Evolutionary conservation across 2,113 vertebrate species (phyloP).

Genomic region (Cynopterus brachyotis): DNA sequence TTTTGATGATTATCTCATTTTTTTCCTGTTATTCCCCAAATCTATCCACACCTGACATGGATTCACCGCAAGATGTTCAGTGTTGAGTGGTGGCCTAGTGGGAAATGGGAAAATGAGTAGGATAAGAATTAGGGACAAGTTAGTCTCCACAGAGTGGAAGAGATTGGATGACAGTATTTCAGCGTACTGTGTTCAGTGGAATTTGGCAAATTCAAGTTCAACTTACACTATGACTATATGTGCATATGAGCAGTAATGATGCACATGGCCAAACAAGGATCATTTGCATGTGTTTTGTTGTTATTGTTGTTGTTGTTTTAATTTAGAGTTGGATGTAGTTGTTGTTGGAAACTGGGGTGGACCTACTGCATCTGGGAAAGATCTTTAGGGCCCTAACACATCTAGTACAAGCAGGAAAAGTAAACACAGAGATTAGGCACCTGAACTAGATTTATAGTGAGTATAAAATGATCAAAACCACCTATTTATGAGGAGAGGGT

Average conservation of each 20-base stretch:
- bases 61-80: not conserved
- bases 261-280: not conserved
- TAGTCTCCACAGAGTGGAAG: not conserved
- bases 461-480: not conserved
- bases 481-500: not conserved
- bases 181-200: not conserved
- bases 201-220: not conserved
- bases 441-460: not conserved
- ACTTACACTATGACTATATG: not conserved
- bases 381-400: not conserved
- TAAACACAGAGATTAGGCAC: not conserved
- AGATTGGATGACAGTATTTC: not conserved
- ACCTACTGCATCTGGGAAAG: not conserved
- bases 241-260: not conserved
- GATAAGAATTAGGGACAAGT: not conserved
- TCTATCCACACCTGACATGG: not conserved
- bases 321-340: not conserved
- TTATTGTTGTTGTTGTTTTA: too few relatives aligned
- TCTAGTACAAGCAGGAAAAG: not conserved
- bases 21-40: not conserved
- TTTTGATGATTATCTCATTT: not conserved
- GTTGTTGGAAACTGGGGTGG: not conserved
- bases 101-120: not conserved
- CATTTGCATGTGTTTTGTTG: not conserved
- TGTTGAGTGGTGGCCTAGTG: not conserved